Evolutionary conservation across 2,888 invertebrate species (phyloP).

Genomic region (Mythimna lalbum): DNA sequence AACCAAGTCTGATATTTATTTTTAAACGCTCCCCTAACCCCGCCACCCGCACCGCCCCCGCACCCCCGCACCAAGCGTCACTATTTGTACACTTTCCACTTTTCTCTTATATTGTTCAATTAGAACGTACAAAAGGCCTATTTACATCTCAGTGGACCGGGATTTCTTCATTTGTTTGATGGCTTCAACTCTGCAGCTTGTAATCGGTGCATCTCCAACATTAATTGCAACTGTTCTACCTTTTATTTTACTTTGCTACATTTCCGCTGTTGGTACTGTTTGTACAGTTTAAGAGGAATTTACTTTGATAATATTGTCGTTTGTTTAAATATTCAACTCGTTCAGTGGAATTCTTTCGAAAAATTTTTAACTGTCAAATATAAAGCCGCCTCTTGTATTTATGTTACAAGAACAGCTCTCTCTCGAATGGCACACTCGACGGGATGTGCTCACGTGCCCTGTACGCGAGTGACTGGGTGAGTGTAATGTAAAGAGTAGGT

Average conservation of each 20-base stretch:
- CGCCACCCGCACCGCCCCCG: neutral
- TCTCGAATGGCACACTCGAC: neutral
- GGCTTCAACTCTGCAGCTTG: slow-evolving; percentile 30
- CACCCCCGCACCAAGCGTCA: slow-evolving; percentile 19
- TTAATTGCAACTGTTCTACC: slow-evolving; percentile 42
- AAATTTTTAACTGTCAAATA: neutral
- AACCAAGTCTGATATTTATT: slow-evolving; percentile 78
- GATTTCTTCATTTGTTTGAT: slow-evolving; percentile 61
- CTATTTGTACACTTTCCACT: slow-evolving; percentile 61
- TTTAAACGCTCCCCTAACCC: slow-evolving; percentile 67
- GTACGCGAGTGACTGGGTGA: neutral
- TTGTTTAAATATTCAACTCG: neutral
- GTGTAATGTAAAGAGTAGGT: slow-evolving; percentile 4
- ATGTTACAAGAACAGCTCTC: neutral
- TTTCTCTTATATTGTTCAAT: slow-evolving; percentile 72
- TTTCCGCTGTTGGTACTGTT: slow-evolving; percentile 14
- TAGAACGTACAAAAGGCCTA: slow-evolving; percentile 68
- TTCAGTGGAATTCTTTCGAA: neutral
- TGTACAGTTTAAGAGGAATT: slow-evolving; percentile 6
- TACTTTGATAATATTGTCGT: neutral
- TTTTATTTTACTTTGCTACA: slow-evolving; percentile 23
- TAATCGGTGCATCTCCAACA: slow-evolving; percentile 46
- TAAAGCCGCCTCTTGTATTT: neutral
- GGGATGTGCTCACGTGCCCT: slow-evolving; percentile 5
- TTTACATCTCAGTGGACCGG: slow-evolving; percentile 56